These are phyloP conservation scores for Malachius bipustulatus DNA, from an alignment of 2,888 invertebrate species.

Conservation along the genomic window DNA sequence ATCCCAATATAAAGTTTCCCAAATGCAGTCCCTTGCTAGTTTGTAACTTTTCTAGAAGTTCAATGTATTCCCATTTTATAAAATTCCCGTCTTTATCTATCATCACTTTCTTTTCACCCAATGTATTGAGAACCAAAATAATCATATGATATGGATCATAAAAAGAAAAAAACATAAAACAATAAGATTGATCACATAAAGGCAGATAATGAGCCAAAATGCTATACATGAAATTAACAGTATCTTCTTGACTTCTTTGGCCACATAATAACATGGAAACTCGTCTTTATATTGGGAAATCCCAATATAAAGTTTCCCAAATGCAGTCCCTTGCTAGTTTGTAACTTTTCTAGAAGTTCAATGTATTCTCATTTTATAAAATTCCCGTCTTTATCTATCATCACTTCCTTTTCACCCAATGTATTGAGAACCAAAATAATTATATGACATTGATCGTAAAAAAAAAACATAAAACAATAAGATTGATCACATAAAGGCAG, in stretches of 20 bases:
- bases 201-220: too few species aligned
- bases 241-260: too few species aligned
- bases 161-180: too few species aligned
- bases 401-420: conserved; percentile 14
- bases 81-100: conserved; percentile 9
- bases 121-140: conserved; percentile 17
- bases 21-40: conserved; percentile 17
- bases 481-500: too few species aligned
- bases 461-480: too few species aligned
- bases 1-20: too few species aligned
- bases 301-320: conserved; percentile 19
- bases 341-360: conserved; percentile 12
- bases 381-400: conserved; percentile 11
- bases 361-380: conserved; percentile 16
- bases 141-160: too few species aligned
- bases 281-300: too few species aligned
- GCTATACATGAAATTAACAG: too few species aligned
- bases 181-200: too few species aligned
- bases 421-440: conserved; percentile 18
- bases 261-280: too few species aligned
- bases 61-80: conserved; percentile 16
- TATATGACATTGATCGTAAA: too few species aligned
- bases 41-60: conserved; percentile 14
- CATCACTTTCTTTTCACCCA: conserved; percentile 15
- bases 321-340: conserved; percentile 17